phyloP scores from a whole-genome alignment of 2,797 vertebrate genomes.

The Telmatherina bonti region DNA sequence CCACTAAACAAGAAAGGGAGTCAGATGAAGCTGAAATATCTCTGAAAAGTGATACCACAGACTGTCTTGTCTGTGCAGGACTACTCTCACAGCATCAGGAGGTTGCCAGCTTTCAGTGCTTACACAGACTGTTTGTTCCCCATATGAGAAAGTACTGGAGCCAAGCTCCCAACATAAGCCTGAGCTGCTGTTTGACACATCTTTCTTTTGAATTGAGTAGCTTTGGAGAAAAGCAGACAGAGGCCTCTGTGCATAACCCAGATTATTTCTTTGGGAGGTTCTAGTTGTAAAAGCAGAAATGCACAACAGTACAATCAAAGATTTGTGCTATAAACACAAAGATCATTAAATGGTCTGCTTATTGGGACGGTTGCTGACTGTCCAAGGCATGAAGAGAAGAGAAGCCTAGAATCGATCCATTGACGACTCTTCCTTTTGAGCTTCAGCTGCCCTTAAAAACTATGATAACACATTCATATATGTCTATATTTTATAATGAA shows the following conservation, averaged over 20 bases:
- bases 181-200: constrained; percentile 57
- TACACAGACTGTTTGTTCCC: constrained; percentile 66
- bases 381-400: no score
- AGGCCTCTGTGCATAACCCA: constrained; percentile 30
- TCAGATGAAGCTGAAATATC: constrained; percentile 19
- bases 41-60: constrained; percentile 37
- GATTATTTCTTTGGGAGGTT: constrained; percentile 55
- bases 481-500: no score
- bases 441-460: no score
- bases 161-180: constrained; percentile 49
- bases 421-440: no score
- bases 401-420: no score
- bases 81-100: constrained; percentile 25
- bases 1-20: constrained; percentile 3
- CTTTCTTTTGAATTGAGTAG: constrained; percentile 56
- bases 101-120: constrained; percentile 45
- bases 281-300: constrained; percentile 12
- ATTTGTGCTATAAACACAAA: no score
- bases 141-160: constrained; percentile 56
- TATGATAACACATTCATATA: no score
- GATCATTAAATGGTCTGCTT: no score
- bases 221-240: constrained; percentile 40
- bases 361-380: neutral
- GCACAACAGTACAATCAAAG: no score
- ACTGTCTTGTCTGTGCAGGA: constrained; percentile 23